These are phyloP conservation scores for Philonicus albiceps DNA, from an alignment of 2,888 invertebrate genomes.

Conservation along the genomic window DNA sequence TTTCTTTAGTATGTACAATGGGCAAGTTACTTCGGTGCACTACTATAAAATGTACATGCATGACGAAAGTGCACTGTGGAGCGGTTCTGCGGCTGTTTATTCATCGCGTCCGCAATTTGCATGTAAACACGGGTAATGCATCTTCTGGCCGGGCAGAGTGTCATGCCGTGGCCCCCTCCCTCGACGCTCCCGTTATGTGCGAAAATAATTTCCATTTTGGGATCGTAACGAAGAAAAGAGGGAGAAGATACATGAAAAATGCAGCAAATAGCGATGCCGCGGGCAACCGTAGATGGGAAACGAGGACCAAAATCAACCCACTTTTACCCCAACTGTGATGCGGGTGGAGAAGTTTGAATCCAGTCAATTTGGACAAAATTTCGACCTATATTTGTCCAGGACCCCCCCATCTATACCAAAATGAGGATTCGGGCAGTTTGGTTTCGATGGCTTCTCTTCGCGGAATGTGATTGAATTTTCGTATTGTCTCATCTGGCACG, in stretches of 20 bases:
- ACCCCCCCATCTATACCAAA: background rate
- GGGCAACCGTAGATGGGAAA: background rate
- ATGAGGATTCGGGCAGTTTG: background rate
- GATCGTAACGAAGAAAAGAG: background rate
- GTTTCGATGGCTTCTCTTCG: background rate
- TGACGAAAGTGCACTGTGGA: background rate
- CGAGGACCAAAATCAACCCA: background rate
- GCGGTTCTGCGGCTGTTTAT: background rate
- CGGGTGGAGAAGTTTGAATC: background rate
- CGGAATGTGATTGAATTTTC: slow-evolving; percentile 16
- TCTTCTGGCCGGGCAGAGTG: background rate
- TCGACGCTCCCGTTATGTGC: background rate
- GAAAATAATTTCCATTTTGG: slow-evolving; percentile 20
- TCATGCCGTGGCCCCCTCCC: background rate
- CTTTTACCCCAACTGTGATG: background rate
- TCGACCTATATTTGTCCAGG: slow-evolving; percentile 19
- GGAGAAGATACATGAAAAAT: background rate
- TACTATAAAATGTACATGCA: background rate
- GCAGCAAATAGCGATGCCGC: background rate
- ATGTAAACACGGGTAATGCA: slow-evolving; percentile 22
- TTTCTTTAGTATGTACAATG: background rate
- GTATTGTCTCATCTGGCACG: background rate
- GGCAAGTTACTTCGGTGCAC: background rate
- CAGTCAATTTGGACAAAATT: slow-evolving; percentile 1
- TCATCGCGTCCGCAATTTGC: background rate